Conservation (phyloP, 2,113 vertebrate genomes). For the Vidua macroura region DNA sequence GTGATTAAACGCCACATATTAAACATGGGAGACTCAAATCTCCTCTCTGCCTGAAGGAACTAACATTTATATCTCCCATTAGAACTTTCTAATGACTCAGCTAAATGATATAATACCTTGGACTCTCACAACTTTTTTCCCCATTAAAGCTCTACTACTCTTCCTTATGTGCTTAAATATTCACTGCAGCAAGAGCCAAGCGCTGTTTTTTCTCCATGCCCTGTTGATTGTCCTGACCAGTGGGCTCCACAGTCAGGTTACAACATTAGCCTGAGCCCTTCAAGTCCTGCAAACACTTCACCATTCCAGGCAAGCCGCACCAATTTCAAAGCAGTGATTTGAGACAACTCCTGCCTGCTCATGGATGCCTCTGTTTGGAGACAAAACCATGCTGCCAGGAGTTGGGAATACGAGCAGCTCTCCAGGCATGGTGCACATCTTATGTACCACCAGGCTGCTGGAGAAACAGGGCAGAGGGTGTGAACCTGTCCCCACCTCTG, state of each 20-base stretch:
- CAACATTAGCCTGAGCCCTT: neutral
- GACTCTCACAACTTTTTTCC: neutral
- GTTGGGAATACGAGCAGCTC: neutral
- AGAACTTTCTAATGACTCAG: constrained; percentile 51
- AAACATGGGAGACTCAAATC: constrained; percentile 25
- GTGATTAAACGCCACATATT: neutral
- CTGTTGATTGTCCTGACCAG: neutral
- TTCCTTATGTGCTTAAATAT: neutral
- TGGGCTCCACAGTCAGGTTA: neutral
- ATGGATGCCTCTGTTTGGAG: neutral
- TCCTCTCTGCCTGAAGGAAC: constrained; percentile 22
- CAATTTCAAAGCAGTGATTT: neutral
- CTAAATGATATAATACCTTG: constrained; percentile 11
- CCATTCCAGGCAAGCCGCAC: neutral
- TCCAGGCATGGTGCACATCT: neutral
- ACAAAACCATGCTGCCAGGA: neutral
- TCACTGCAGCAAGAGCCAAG: neutral
- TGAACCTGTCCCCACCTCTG: rapidly evolving
- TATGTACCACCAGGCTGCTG: neutral
- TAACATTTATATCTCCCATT: constrained; percentile 39
- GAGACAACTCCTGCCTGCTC: neutral
- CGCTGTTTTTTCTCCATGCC: neutral
- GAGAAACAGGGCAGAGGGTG: neutral
- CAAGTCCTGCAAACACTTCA: neutral
- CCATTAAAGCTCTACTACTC: neutral